Base-by-base conservation (phyloP, 1,140 invertebrate genomes). In the Uloborus diversus region DNA sequence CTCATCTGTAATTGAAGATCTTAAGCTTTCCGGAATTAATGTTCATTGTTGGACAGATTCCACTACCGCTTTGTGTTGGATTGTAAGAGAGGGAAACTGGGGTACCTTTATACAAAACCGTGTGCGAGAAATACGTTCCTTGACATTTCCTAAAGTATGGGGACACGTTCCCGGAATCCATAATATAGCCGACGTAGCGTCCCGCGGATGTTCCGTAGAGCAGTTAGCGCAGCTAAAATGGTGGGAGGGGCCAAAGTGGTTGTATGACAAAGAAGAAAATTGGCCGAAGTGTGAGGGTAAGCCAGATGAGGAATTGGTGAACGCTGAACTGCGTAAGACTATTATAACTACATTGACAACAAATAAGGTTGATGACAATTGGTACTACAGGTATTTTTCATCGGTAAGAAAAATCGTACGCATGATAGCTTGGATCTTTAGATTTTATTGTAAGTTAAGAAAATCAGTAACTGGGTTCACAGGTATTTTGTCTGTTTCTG, bases 191-290 rank as follows among this genome's bases (percentile, higher is more conserved):
- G 61, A 64, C n/a, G 4, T 64, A 4, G 4, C n/a, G 3, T 37
- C 32, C 4, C 5, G 30, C 17, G 61, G 61, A 56, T 37, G 30
- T 42, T 57, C 30, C 13, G 20, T 14, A 13, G 25, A 30, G 20
- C 35, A 75, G 4, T 49, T 64, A n/a, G 11, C 62, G 17, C 2
- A 51, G 17, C 17, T 3, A 4, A 23, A 47, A 62, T 62, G 57
- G 56, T 75, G 70, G 70, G 57, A 81, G 23, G 80, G 80, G 0
- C 80, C 80, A 0, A 13, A 23, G 7, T 81, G 80, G 76, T 47
- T 81, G 4, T 14, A 33, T 13, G 7, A 14, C 0, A 25, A 14
- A 14, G 57, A 64, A 37, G 32, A 32, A 1, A 33, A 64, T 11
- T 81, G 42, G 59, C 42, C 73, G 17, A 81, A 47, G 3, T 28